Evolutionary conservation across 2,797 vertebrate genomes (phyloP).

Genomic region (Cygnus olor): DNA sequence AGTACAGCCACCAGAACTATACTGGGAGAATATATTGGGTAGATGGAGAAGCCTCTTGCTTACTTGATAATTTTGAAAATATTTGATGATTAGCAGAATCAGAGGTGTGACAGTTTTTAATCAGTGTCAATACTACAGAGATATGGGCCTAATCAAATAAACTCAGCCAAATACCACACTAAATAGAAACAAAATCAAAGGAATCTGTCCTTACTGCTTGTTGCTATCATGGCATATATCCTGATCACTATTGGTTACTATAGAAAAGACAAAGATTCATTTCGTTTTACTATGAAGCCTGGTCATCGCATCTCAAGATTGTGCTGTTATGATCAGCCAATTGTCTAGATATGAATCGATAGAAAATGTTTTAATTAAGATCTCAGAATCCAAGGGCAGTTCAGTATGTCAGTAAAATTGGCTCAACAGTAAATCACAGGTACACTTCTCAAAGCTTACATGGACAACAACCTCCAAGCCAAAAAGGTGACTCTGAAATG

Average conservation of each 20-base stretch:
- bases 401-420: background rate
- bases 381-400: background rate
- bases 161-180: background rate
- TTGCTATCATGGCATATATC: background rate
- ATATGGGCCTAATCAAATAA: background rate
- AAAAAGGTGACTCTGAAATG: background rate
- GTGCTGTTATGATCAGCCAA: background rate
- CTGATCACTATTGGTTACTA: background rate
- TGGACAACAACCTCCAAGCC: background rate
- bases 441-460: background rate
- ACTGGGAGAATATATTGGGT: background rate
- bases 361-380: background rate
- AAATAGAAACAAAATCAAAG: background rate
- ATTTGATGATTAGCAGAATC: background rate
- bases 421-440: background rate
- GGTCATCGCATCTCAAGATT: background rate
- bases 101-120: background rate
- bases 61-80: background rate
- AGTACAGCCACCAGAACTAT: background rate
- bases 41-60: background rate
- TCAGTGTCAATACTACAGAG: background rate
- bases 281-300: background rate
- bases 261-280: background rate
- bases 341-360: background rate
- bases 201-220: background rate